Base-by-base conservation (phyloP, 1,140 invertebrate genomes). In the Mamestra configurata region DNA sequence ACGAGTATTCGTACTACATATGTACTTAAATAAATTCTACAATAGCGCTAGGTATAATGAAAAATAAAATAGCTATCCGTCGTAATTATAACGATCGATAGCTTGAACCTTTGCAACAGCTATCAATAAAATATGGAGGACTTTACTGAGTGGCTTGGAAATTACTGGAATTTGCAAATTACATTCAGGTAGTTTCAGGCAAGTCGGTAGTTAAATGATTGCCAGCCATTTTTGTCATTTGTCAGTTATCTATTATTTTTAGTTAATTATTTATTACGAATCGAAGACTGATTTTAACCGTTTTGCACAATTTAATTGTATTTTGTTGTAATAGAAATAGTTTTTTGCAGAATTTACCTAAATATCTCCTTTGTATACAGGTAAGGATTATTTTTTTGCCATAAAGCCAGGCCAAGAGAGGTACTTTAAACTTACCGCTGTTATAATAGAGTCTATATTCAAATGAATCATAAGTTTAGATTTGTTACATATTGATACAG, bases 321-420 rank as follows among this genome's bases (percentile, higher is more conserved):
- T 80, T 80, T 76, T 70, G 66, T 4, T 37, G 66, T 49, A 79
- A 83, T 79, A 8, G 76, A 79, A 82, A 82, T 79, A 80, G 75
- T 82, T 87, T 83, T 81, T 73, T 57, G 64, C 57, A 82, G n/a
- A 86, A 84, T 84, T 80, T 78, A 84, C 66, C 59, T 76, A 79
- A 76, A 89, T 86, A 77, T 84, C 79, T 66, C 82, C 85, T 85
- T 86, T 89, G 80, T 82, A 88, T 86, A 87, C 90, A 91, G 90
- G 90, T 91, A 91, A 78, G 79, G 73, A 82, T 81, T 70, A 8
- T 35, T 83, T 87, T 87, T 87, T 82, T 53, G 18, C 31, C 2
- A 2, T n/a, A 53, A 66, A n/a, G 0, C 10, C 46, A 15, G 3
- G 1, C 1, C 15, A 20, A 20, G 11, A 68, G 0, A 18, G 11